These are phyloP conservation scores for Orbicella faveolata DNA, from an alignment of 64 coral and sea anemone species.

Conservation along the genomic window DNA sequence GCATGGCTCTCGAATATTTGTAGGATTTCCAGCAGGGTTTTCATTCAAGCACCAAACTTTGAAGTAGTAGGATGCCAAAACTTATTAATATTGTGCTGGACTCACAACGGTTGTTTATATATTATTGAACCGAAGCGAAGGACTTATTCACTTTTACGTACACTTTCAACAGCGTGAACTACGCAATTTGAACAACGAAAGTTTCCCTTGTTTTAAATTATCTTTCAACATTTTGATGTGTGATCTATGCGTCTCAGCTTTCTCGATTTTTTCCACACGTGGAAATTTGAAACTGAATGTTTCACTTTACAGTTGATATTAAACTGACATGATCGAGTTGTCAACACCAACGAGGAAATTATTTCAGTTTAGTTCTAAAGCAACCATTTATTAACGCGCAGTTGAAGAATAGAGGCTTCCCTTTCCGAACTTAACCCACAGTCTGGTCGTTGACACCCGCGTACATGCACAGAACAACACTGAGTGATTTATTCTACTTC, in stretches of 20 bases:
- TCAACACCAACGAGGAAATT: not conserved
- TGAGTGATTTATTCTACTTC: not conserved
- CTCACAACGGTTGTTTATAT: not conserved
- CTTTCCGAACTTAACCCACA: not conserved
- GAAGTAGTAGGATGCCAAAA: not conserved
- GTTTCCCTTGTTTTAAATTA: too few relatives aligned
- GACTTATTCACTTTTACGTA: not conserved
- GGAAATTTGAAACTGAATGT: not conserved
- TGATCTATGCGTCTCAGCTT: too few relatives aligned
- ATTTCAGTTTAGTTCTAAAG: not conserved
- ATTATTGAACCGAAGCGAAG: not conserved
- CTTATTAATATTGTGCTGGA: not conserved
- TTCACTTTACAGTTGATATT: not conserved
- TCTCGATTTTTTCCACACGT: not conserved
- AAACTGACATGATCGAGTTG: not conserved
- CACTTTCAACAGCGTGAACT: not conserved
- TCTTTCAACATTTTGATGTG: too few relatives aligned
- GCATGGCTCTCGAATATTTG: not conserved
- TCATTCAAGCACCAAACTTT: not conserved
- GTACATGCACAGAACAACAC: not conserved
- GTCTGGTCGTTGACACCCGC: not conserved
- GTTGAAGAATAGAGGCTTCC: not conserved
- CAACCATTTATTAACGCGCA: not conserved
- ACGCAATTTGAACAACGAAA: too few relatives aligned
- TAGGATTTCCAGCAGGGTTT: not conserved